Percentiles rank a stretch among this genome's conserved stretches.
phyloP scores from a whole-genome alignment of 1,140 invertebrate genomes.

The Nebria ingens region DNA sequence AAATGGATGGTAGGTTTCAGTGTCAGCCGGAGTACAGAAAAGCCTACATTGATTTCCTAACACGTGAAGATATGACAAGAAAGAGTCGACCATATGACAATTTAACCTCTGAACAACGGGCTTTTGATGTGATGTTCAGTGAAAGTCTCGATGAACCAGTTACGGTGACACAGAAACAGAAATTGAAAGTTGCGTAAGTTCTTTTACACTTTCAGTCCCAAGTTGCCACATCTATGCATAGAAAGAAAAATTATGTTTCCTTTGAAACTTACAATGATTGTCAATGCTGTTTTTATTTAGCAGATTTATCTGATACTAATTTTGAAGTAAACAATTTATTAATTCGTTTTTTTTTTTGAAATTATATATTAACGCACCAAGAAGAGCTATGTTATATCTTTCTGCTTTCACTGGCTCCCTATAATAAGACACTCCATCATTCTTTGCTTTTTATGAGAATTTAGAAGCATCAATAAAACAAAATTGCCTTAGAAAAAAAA shows the following conservation, averaged over 20 bases:
- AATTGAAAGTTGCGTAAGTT: constrained; percentile 1
- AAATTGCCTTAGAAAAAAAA: too few species aligned
- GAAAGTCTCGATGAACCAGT: not conserved
- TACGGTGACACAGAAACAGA: constrained; percentile 2
- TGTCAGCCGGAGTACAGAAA: constrained; percentile 41
- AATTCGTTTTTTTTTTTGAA: too few species aligned
- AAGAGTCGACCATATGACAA: constrained; percentile 22
- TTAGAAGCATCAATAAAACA: too few species aligned
- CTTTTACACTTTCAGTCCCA: constrained; percentile 10
- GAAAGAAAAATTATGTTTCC: constrained; percentile 7
- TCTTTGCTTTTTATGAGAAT: too few species aligned
- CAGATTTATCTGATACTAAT: too few species aligned
- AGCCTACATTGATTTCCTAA: constrained; percentile 33
- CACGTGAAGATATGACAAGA: constrained; percentile 26
- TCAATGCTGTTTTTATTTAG: too few species aligned
- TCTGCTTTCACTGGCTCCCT: too few species aligned
- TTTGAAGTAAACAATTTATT: too few species aligned
- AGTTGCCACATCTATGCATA: not conserved
- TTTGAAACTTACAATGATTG: too few species aligned
- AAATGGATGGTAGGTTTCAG: constrained; percentile 32
- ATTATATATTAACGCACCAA: too few species aligned
- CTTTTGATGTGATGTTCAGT: constrained; percentile 11
- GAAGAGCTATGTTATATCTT: too few species aligned
- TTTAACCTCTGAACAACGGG: constrained; percentile 13
- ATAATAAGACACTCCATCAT: too few species aligned